Conservation (phyloP, 2,797 vertebrate species). For the Sebastes taczanowskii region DNA sequence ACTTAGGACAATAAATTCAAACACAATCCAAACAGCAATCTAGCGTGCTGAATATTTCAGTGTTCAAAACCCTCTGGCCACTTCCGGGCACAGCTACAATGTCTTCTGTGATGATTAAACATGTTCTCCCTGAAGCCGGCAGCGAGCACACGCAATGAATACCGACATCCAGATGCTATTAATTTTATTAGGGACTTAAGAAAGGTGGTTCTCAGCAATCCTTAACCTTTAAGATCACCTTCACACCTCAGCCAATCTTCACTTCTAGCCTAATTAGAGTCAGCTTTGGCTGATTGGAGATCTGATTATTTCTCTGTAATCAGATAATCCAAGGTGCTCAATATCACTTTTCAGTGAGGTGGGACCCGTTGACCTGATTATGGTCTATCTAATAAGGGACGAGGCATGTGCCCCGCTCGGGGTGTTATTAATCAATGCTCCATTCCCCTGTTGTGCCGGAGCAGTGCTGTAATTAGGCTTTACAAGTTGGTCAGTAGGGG, state of each 20-base stretch:
- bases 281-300: slow-evolving; percentile 31
- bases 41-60: slow-evolving; percentile 14
- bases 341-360: slow-evolving; percentile 46
- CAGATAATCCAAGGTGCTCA: slow-evolving; percentile 58
- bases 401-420: slow-evolving; percentile 22
- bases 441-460: slow-evolving; percentile 11
- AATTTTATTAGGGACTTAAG: slow-evolving; percentile 42
- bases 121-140: background rate
- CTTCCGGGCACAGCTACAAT: slow-evolving; percentile 1
- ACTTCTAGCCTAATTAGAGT: slow-evolving; percentile 54
- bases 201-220: slow-evolving; percentile 49
- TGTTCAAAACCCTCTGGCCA: slow-evolving; percentile 1
- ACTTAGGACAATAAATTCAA: slow-evolving; percentile 30
- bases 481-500: slow-evolving; percentile 23
- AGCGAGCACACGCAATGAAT: slow-evolving; percentile 6
- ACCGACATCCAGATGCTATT: slow-evolving; percentile 30
- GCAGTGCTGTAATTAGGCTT: slow-evolving; percentile 47
- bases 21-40: slow-evolving; percentile 29
- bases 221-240: slow-evolving; percentile 69
- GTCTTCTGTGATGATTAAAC: slow-evolving; percentile 50
- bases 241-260: slow-evolving; percentile 55
- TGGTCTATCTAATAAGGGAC: slow-evolving; percentile 51
- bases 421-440: slow-evolving; percentile 61
- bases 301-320: slow-evolving; percentile 66
- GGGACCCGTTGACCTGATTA: slow-evolving; percentile 61